Percentiles rank a stretch among this genome's conserved stretches.
Conservation (phyloP, 2,797 vertebrate species). For the Coranthus polyacanthus region DNA sequence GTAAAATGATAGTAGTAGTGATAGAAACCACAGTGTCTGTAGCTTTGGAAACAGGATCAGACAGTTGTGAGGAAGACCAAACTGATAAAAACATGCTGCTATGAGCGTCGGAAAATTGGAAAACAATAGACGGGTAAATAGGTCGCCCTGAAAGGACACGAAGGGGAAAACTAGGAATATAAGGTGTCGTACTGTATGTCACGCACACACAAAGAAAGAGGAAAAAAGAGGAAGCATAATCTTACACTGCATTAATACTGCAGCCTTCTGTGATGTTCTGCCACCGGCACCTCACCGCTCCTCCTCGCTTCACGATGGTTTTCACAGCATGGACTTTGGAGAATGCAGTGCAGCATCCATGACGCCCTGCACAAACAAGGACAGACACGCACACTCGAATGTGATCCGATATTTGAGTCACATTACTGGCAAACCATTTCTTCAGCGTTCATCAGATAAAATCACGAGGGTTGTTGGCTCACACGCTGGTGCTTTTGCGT, state of each 20-base stretch:
- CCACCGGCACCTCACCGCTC: background rate
- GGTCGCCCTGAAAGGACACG: background rate
- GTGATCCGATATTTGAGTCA: background rate
- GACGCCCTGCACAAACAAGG: background rate
- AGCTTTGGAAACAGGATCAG: background rate
- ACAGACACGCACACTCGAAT: background rate
- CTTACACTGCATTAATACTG: conserved; percentile 29
- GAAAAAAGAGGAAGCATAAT: background rate
- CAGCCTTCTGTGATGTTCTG: conserved; percentile 21
- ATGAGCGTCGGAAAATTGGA: no score
- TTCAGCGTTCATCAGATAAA: background rate
- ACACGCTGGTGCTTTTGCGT: background rate
- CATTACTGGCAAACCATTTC: background rate
- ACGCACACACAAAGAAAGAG: background rate
- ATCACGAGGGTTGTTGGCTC: background rate
- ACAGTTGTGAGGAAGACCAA: no score
- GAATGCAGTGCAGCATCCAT: conserved; percentile 4
- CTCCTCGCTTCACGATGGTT: background rate
- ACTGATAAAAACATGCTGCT: background rate
- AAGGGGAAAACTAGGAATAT: background rate
- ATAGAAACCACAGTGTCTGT: no score
- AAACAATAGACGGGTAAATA: background rate
- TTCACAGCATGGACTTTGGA: background rate
- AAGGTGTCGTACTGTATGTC: background rate
- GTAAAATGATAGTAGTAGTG: no score